Evolutionary conservation across 2,113 vertebrate genomes (phyloP), one percentile per base, ranked within the genome.

Genomic region (Accipiter virgatus): DNA sequence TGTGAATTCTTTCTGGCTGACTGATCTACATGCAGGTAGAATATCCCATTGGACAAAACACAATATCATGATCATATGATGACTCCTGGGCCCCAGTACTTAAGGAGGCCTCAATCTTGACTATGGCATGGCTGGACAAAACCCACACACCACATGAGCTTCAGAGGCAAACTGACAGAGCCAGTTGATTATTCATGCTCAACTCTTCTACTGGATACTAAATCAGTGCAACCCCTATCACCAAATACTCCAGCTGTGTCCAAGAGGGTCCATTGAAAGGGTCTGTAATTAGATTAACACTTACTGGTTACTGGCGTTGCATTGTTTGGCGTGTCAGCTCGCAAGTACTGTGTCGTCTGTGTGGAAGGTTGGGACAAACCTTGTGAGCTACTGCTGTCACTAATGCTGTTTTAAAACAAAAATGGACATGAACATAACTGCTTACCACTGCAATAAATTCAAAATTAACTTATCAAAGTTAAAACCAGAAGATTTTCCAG

Each of bases 281-380:
- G 13, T 65, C 70, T 81, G 91, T 94, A 96, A 98, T 88, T 97
- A 97, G 97, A 97, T 97, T 95, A 97, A 97, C 95, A 98, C 99
- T 99, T 99, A 99, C 99, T 99, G 97, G 99, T 99, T 96, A 99
- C 98, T 10, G 99, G 98, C 0, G 99, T 98, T 32, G 99, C 99
- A 4, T 99, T 99, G 98, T 99, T 99, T 36, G 99, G 99, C 0
- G 99, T 99, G 97, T 99, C 99, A 2, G 99, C 99, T 94, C 99
- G 98, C 98, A 99, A 98, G 97, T 99, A 99, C 98, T 99, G 99
- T 1, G 99, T 99, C 2, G 99, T 99, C 98, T 99, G 99, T 4
- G 99, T 99, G 90, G 99, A 99, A 4, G 99, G 99, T 88, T 99
- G 99, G 34, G 99, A 99, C 47, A 99, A 98, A 27, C 99, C 99